Evolutionary conservation across 2,113 vertebrate genomes (phyloP), one percentile per base, ranked within the genome.

Genomic region (Candoia aspera): DNA sequence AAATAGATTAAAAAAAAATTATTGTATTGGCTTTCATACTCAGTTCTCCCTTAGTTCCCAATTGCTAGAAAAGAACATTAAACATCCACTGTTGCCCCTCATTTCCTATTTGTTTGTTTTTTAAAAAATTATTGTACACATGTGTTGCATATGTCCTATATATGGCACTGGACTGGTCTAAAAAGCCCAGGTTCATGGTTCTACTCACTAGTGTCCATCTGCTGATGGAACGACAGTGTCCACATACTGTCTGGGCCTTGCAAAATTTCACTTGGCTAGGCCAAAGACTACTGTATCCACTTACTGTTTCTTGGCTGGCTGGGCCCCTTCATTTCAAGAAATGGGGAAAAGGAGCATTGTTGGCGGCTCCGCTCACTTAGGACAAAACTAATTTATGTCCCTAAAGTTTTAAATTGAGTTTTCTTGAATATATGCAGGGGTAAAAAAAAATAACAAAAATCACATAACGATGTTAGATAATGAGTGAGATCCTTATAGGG

Each of bases 1-100:
- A 84, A 24, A 21, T 11, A 84, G 64, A 59, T 29, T 59, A 87
- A 58, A 92, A n/a, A 33, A n/a, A 94, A 95, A 62, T 94, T 90
- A 68, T 19, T 42, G 60, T 0, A n/a, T 53, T 2, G 64, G 73
- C 84, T 93, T 58, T 84, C 94, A 96, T 94, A 90, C n/a, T 95
- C 92, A 93, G 11, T 87, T 53, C 23, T 91, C 23, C 33, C 33
- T 79, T 42, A 79, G 73, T 79, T 79, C 73, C 17, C 73, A 19
- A 21, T 37, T 79, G 33, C 17, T 79, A 79, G 33, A 17, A 73
- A 73, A 58, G 17, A 58, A 73, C 33, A 9, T 79, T 21, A 42
- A 79, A 37, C 6, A 8, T 42, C 68, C 33, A 42, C 33, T 21
- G 33, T 21, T 21, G 2, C 37, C 33, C 33, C 33, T 42, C 17